These are phyloP conservation scores for Melitaea cinxia DNA, from an alignment of 1,140 invertebrate genomes.

Conservation along the genomic window DNA sequence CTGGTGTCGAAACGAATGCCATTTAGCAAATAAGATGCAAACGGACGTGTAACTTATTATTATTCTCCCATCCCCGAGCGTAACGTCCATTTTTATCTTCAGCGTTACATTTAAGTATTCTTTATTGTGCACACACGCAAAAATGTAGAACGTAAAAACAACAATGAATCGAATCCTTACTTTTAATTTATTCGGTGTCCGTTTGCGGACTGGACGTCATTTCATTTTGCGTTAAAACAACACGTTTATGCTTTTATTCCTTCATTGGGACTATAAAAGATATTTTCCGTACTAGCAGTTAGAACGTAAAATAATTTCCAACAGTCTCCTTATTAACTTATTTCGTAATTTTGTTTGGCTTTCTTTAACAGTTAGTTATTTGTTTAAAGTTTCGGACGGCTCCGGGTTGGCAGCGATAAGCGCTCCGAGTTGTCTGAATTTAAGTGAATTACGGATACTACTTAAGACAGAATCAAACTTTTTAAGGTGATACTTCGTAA, in stretches of 20 bases:
- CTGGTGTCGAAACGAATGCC: slow-evolving; percentile 27
- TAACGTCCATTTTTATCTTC: slow-evolving; percentile 44
- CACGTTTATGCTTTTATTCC: slow-evolving; percentile 71
- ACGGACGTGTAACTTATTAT: slow-evolving; percentile 46
- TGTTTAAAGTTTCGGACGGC: slow-evolving; percentile 65
- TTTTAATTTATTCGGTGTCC: slow-evolving; percentile 71
- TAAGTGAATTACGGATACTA: slow-evolving; percentile 63
- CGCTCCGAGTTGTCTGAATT: slow-evolving; percentile 57
- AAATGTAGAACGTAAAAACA: slow-evolving; percentile 50
- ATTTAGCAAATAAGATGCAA: slow-evolving; percentile 41
- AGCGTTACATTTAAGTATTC: slow-evolving; percentile 53
- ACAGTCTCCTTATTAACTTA: slow-evolving; percentile 50
- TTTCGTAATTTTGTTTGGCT: slow-evolving; percentile 68
- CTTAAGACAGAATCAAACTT: slow-evolving; percentile 53
- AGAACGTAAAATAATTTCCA: slow-evolving; percentile 46
- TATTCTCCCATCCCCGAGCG: slow-evolving; percentile 38
- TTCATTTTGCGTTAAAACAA: slow-evolving; percentile 63
- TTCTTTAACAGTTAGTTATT: slow-evolving; percentile 71
- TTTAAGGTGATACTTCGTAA: slow-evolving; percentile 61
- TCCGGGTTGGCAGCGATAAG: slow-evolving; percentile 56
- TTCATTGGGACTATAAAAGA: slow-evolving; percentile 46
- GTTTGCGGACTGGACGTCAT: slow-evolving; percentile 59
- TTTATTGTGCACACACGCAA: slow-evolving; percentile 53
- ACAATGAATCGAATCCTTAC: slow-evolving; percentile 59
- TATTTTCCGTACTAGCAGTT: slow-evolving; percentile 50